Percentiles rank a stretch among this genome's conserved stretches.
phyloP scores from a whole-genome alignment of 2,888 invertebrate genomes.

The Blastobasis lacticolella region DNA sequence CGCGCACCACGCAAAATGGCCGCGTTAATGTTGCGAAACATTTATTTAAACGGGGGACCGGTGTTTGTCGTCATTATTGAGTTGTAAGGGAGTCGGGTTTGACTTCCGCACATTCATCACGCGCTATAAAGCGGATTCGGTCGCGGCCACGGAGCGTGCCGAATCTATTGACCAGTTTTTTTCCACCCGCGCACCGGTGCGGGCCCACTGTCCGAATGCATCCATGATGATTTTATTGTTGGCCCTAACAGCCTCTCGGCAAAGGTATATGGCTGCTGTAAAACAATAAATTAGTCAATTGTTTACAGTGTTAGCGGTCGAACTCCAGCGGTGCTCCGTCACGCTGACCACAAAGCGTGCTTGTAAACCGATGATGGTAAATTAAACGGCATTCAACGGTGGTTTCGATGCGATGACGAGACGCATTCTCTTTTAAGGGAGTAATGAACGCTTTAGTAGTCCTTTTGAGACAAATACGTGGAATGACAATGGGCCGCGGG shows the following conservation, averaged over 20 bases:
- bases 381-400: constrained; percentile 41
- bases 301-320: constrained; percentile 57
- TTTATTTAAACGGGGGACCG: constrained; percentile 58
- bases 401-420: constrained; percentile 42
- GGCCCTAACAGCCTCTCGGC: constrained; percentile 51
- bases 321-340: constrained; percentile 54
- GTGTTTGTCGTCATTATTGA: constrained; percentile 67
- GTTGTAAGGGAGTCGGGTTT: constrained; percentile 56
- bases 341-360: constrained; percentile 28
- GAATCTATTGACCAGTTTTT: constrained; percentile 40
- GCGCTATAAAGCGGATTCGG: constrained; percentile 37
- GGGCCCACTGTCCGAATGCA: constrained; percentile 24
- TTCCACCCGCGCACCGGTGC: constrained; percentile 8
- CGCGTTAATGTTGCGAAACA: constrained; percentile 62
- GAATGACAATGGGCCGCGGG: constrained; percentile 35
- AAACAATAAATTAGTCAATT: constrained; percentile 67
- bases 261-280: constrained; percentile 62
- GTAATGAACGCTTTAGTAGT: constrained; percentile 35
- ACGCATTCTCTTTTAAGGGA: constrained; percentile 24
- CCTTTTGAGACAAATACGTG: constrained; percentile 39
- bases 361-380: constrained; percentile 49
- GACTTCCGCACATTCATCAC: constrained; percentile 66
- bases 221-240: constrained; percentile 66
- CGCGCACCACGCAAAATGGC: constrained; percentile 56
- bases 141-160: constrained; percentile 47